Evolutionary conservation across 2,888 invertebrate species (phyloP), one percentile per base, ranked within the genome.

Genomic region (Plagodis dolabraria): DNA sequence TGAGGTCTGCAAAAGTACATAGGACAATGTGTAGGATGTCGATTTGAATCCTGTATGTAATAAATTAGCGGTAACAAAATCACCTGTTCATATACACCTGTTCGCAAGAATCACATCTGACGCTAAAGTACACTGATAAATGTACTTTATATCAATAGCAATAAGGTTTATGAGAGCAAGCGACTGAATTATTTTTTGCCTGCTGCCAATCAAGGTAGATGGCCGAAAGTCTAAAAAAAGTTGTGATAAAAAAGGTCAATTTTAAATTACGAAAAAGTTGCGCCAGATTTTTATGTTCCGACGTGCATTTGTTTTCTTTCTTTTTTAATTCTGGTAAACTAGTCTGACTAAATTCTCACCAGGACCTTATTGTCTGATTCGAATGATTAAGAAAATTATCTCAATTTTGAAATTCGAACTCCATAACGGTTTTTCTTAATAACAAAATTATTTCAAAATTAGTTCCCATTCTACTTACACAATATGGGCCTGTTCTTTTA

Each of bases 41-140:
- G 86, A 85, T 87, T 89, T 86, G 79, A 82, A 86, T 83, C 83
- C 83, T 83, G 82, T 81, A 82, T 78, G 78, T 83, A 87, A 89
- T 89, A 87, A 85, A 88, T 87, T 87, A 87, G 88, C 83, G 86
- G 86, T 86, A 85, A 83, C 82, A 85, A 87, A 86, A 83, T 91
- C 92, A 92, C 92, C 92, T 92, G 92, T 92, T 89, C 74, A 65
- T 72, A 76, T 73, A 83, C 92, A 92, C 92, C 92, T 92, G 92
- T 92, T 89, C 79, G 70, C 76, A 76, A 81, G 83, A 92, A 91
- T 91, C 91, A 92, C 90, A 90, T 89, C 87, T 89, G 86, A 86
- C 85, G 61, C 42, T 59, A 36, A 8, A 49, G 42, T 34, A 6
- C 65, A 71, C 65, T 45, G 48, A 0, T 84, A 77, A 77, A 57